These are phyloP conservation scores for Theretra japonica DNA, from an alignment of 2,888 invertebrate genomes.

Conservation along the genomic window DNA sequence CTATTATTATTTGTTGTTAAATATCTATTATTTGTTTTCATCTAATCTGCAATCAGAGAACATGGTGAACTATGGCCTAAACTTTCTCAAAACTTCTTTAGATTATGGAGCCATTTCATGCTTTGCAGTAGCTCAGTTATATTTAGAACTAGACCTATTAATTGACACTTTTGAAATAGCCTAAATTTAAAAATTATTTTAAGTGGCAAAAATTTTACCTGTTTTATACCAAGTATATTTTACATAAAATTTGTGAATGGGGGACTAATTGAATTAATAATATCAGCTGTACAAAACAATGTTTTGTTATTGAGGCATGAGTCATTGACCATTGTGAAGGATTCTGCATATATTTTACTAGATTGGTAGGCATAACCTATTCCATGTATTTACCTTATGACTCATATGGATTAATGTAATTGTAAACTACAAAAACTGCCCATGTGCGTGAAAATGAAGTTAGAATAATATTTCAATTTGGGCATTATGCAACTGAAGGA, in stretches of 20 bases:
- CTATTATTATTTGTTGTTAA: too few relatives aligned
- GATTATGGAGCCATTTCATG: too few relatives aligned
- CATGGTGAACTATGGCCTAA: too few relatives aligned
- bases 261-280: not conserved
- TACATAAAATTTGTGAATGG: not conserved
- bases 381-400: not conserved
- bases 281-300: not conserved
- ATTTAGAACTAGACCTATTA: not conserved
- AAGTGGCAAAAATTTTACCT: not conserved
- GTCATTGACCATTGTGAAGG: not conserved
- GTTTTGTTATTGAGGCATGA: constrained; percentile 11
- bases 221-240: not conserved
- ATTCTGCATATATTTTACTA: not conserved
- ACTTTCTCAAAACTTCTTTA: too few relatives aligned
- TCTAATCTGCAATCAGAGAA: too few relatives aligned
- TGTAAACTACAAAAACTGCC: not conserved
- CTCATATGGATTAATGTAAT: not conserved
- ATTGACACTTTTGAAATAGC: not conserved
- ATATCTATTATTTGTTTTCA: too few relatives aligned
- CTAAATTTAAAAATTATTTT: too few relatives aligned
- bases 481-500: too few relatives aligned
- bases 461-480: not conserved
- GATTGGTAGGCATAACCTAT: not conserved
- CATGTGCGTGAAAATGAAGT: not conserved
- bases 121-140: too few relatives aligned